Base-by-base conservation (phyloP, 1,140 invertebrate species). In the Drosophila trapezifrons region DNA sequence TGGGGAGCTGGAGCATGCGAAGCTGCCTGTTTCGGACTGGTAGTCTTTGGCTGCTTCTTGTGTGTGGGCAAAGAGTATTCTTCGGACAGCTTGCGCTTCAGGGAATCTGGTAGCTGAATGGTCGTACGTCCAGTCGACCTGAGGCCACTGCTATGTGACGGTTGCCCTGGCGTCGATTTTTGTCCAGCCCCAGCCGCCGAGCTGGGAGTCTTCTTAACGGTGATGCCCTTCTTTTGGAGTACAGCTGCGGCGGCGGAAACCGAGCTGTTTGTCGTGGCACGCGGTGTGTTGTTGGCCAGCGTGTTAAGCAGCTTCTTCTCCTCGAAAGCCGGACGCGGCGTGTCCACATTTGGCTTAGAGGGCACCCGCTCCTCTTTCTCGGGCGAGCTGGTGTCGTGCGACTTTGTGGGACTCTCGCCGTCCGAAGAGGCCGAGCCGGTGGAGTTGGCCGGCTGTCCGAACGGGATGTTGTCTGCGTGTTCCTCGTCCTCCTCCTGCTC, bases 231-330 rank as follows among this genome's bases (percentile, higher is more conserved):
- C 46, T 91, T 91, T 25, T 91, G 90, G 0, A 91, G 67, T 1
- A 91, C 90, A 7, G 90, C 85, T 13, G 90, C 85, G n/a, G 90
- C 90, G 10, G 86, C 77, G 43, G 55, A 84, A 13, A 63, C 58
- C n/a, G 60, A 40, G 22, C 66, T 69, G 25, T 52, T 40, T 10
- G 73, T 64, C n/a, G 78, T 47, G 27, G 13, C 67, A 2, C 49
- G 59, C 12, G 71, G 76, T 5, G 73, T 54, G 56, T 78, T 86
- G 22, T 76, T 80, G 25, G 90, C 90, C 80, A 91, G 55, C 17
- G 90, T 80, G 51, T 91, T 91, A 1, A 91, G 77, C 29, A 91
- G 20, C 45, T 91, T 91, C 46, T 91, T 91, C 43, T 91, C 89
- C 25, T 91, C 89, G 17, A 80, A 84, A n/a, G 47, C 51, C 3